A percentile compares a stretch with the other conserved stretches of the same genome.
Evolutionary conservation across 2,888 invertebrate genomes (phyloP).

Genomic region (Cephus spinipes): DNA sequence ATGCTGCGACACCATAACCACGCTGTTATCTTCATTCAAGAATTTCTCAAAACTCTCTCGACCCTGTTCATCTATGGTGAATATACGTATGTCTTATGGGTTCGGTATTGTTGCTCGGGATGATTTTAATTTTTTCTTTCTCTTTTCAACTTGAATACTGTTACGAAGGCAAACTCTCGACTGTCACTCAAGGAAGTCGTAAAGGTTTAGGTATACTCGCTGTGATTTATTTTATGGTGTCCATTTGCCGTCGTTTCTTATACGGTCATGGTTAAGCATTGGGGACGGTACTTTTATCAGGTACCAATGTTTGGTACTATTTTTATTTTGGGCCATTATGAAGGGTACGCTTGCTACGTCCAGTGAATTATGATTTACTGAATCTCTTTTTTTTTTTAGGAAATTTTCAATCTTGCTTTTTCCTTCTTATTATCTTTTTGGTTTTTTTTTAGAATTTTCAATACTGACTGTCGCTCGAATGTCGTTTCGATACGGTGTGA

Average conservation of each 20-base stretch:
- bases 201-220: not conserved
- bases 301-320: not conserved
- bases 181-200: not conserved
- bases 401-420: not conserved
- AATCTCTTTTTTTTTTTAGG: not conserved
- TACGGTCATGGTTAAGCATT: not conserved
- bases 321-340: not conserved
- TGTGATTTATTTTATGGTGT: not conserved
- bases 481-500: not conserved
- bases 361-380: not conserved
- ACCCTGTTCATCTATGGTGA: not conserved
- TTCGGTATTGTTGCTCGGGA: not conserved
- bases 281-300: not conserved
- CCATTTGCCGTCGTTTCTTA: not conserved
- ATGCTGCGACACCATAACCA: slow-evolving; percentile 31
- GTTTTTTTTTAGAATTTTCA: not conserved
- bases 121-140: not conserved
- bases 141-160: not conserved
- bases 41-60: not conserved
- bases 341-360: not conserved
- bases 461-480: no score
- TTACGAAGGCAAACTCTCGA: not conserved
- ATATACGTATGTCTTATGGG: not conserved
- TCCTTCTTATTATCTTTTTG: not conserved
- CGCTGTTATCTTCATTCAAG: slow-evolving; percentile 9